Evolutionary conservation across 2,113 vertebrate genomes (phyloP), one percentile per base, ranked within the genome.

Genomic region (Capra hircus): DNA sequence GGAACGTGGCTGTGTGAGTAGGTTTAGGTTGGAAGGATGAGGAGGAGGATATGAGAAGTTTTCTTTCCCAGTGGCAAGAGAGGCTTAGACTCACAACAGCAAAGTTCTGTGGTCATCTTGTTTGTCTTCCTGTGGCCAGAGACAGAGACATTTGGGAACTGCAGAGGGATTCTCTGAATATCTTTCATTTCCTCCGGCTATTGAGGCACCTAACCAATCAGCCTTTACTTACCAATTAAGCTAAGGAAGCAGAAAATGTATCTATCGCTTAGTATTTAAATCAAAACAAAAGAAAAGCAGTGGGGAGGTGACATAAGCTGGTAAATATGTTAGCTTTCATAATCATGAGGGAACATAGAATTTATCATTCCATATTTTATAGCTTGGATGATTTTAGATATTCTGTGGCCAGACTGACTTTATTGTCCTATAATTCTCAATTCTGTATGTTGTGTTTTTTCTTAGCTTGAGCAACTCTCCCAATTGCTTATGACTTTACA

Each of bases 381-480:
- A 96, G 90, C 94, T 25, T 40, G 95, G 40, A 77, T 1, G 50
- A 91, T 94, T 97, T 91, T 96, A 96, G 10, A 1, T 96, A 67
- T 88, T 3, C 89, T 71, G 59, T 94, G 91, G 97, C 93, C 96
- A 97, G 93, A 57, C 81, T 97, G 91, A 78, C 87, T 97, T 97
- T 96, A 95, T 95, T 89, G 92, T 97, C 81, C 83, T 62, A 6
- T 97, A 97, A 98, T 91, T 97, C 96, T 90, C 71, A 94, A 48
- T 96, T 92, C 87, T 97, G 87, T 78, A 77, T 95, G 96, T 97
- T 97, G 74, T 9, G 0, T 97, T 96, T 98, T 96, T 95, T 98
- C 60, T 97, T 92, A 93, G 95, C 96, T 97, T 95, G 97, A 98
- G 55, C 93, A 88, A 27, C 90, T 95, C 55, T 95, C 45, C 83